Conservation (phyloP, 2,113 vertebrate species). For the Anser brachyrhynchus region DNA sequence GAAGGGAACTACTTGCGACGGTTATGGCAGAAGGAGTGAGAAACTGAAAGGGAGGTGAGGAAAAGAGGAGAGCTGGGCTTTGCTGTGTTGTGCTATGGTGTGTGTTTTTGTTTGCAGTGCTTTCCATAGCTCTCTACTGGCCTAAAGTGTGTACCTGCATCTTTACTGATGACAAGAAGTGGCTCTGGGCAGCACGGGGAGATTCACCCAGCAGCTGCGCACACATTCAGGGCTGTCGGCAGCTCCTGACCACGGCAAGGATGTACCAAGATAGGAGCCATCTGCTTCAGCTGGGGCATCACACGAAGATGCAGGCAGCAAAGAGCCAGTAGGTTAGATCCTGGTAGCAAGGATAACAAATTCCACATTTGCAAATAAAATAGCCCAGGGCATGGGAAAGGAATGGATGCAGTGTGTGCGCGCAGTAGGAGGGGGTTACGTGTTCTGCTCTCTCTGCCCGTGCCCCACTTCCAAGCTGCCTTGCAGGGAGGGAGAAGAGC, state of each 20-base stretch:
- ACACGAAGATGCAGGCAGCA: background rate
- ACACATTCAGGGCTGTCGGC: background rate
- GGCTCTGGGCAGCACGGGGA: fast-evolving
- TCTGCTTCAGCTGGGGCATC: background rate
- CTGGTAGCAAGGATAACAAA: background rate
- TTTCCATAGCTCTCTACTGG: background rate
- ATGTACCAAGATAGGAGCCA: background rate
- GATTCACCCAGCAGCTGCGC: background rate
- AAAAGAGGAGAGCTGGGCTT: background rate
- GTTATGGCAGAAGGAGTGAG: background rate
- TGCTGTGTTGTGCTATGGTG: background rate
- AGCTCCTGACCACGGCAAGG: background rate
- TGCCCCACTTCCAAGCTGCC: background rate
- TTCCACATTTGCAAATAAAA: background rate
- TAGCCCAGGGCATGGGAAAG: background rate
- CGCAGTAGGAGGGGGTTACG: background rate
- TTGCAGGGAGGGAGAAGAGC: background rate
- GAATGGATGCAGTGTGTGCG: fast-evolving
- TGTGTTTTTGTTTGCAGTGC: background rate
- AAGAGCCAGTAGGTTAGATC: background rate
- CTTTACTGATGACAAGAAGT: background rate
- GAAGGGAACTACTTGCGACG: background rate
- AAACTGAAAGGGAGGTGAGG: background rate
- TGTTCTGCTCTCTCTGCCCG: background rate
- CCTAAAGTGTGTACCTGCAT: background rate